These are phyloP conservation scores for Lysiphlebus fabarum DNA, from an alignment of 1,140 invertebrate species.

Conservation along the genomic window DNA sequence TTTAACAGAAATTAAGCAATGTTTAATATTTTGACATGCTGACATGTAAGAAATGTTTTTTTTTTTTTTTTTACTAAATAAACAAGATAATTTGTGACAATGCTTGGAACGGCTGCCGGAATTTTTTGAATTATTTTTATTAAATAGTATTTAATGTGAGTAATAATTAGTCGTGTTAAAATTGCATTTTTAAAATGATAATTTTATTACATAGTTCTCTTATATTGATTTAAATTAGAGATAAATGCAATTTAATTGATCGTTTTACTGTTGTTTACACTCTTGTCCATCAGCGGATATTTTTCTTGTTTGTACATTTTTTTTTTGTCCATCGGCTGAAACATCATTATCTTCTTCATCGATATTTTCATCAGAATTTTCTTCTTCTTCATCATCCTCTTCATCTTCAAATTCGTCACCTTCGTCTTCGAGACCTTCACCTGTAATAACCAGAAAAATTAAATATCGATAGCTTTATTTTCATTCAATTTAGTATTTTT, in stretches of 20 bases:
- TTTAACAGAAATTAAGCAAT: too few species aligned
- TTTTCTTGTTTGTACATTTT: conserved; percentile 33
- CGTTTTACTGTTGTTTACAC: conserved; percentile 55
- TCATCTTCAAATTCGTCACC: conserved; percentile 71
- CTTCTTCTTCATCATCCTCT: conserved; percentile 56
- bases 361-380: conserved; percentile 49
- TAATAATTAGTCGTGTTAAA: too few species aligned
- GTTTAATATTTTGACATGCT: too few species aligned
- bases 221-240: too few species aligned
- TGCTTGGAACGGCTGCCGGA: too few species aligned
- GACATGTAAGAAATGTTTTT: too few species aligned
- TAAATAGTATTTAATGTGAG: too few species aligned
- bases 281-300: conserved; percentile 40
- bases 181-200: too few species aligned
- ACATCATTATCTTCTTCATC: conserved; percentile 44
- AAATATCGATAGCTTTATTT: background rate
- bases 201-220: too few species aligned
- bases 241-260: background rate
- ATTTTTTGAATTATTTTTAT: too few species aligned
- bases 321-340: conserved; percentile 27
- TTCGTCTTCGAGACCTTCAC: conserved; percentile 76
- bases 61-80: too few species aligned
- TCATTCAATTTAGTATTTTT: background rate
- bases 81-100: too few species aligned
- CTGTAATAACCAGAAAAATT: conserved; percentile 35